Percentiles rank a stretch among this genome's conserved stretches.
These are phyloP conservation scores for fruit fly (Drosophila melanogaster) DNA, from an alignment of 1,140 invertebrate genomes.

Conservation along the genomic window Release_6_plus_ISO1_MT NC_004354.4:13345501-13346000, in stretches of 20 bases:
- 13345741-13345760: slow-evolving; percentile 18
- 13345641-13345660: slow-evolving; percentile 38
- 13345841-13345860: slow-evolving; percentile 55
- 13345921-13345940: not conserved
- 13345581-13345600: not conserved
- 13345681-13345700: not conserved
- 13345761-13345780: slow-evolving; percentile 50
- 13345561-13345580: too few species aligned
- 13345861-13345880: slow-evolving; percentile 50
- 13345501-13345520: too few species aligned
- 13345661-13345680: not conserved
- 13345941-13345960: not conserved
- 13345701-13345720: not conserved
- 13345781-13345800: slow-evolving; percentile 36
- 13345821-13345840: slow-evolving; percentile 66
- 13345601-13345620: not conserved
- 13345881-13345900: slow-evolving; percentile 45
- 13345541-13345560: too few species aligned
- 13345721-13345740: too few species aligned
- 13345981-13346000: slow-evolving; percentile 13
- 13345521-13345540: too few species aligned
- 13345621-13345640: slow-evolving; percentile 20
- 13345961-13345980: not conserved
- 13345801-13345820: slow-evolving; percentile 48
- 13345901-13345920: not conserved